These are phyloP conservation scores for Spilarctia lutea DNA, from an alignment of 2,888 invertebrate genomes.

Conservation along the genomic window DNA sequence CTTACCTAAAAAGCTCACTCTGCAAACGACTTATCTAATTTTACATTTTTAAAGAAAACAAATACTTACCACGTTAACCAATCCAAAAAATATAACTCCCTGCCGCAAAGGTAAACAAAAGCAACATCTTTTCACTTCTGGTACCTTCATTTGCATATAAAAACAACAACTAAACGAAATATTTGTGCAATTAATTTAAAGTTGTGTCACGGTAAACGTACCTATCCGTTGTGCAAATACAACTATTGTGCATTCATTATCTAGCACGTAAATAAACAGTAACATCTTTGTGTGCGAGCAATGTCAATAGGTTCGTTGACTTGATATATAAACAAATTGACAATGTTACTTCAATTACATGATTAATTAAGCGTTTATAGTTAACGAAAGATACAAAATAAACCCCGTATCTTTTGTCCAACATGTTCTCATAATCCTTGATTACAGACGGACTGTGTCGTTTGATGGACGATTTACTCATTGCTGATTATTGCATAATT, in stretches of 20 bases:
- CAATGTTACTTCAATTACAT: conserved; percentile 42
- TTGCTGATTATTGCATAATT: conserved; percentile 82
- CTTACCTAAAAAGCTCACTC: neutral
- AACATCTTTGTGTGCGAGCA: conserved; percentile 37
- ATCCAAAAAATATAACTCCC: conserved; percentile 78
- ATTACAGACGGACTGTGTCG: neutral
- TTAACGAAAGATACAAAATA: conserved; percentile 13
- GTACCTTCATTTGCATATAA: conserved; percentile 65
- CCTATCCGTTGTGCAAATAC: conserved; percentile 41
- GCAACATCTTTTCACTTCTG: conserved; percentile 76
- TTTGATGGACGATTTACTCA: conserved; percentile 68
- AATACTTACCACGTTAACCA: conserved; percentile 76
- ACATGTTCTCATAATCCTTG: neutral
- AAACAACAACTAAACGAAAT: conserved; percentile 18
- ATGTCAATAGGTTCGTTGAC: conserved; percentile 54
- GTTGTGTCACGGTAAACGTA: conserved; percentile 21
- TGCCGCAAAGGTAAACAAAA: conserved; percentile 76
- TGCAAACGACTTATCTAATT: neutral
- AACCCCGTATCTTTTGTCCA: neutral
- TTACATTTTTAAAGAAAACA: neutral
- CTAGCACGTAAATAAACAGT: conserved; percentile 43
- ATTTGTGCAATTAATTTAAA: conserved; percentile 25
- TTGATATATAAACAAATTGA: conserved; percentile 36
- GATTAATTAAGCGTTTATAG: conserved; percentile 35
- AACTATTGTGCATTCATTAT: conserved; percentile 45